Base-by-base conservation (phyloP, 2,888 invertebrate species). In the Caenorhabditis becei region DNA sequence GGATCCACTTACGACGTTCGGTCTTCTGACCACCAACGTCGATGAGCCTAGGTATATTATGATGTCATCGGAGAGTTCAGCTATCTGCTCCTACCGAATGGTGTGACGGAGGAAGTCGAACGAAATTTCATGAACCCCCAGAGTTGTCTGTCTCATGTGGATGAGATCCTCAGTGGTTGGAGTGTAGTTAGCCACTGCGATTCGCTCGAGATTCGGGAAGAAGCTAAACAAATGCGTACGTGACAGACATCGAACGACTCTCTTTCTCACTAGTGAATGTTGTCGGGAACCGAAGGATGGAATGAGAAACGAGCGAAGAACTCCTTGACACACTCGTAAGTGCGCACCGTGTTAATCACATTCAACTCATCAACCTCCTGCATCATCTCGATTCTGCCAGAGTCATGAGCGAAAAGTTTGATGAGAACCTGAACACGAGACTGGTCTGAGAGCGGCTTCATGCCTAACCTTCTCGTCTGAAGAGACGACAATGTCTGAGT, bases 1-100 rank as follows among this genome's bases (percentile, higher is more conserved):
- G 84, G 20, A 84, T 84, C 84, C 84, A 84, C 54, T 84, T 84
- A 24, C 81, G 77, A 14, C 83, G 72, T 26, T 84, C 83, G 1
- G 84, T 83, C 28, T 78, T 69, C 51, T 84, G 84, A 10, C 84
- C 84, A 24, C 84, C 84, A 11, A 84, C 83, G 59, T 84, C 84
- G 65, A 84, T 84, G 1, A 84, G 41, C 24, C 83, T 84, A 35
- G 11, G 71, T 47, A 16, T 20, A 10, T 24, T 53, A 32, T 65
- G 37, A 51, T 51, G 8, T 37, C 5, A 35, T 5, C 7, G 10
- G 8, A 2, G n/a, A 16, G 11, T 23, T 18, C 18, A 32, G 32
- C 11, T 11, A 14, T n/a, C 8, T 0, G n/a, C 28, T 47, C 61
- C 14, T 11, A 84, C 83, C 81, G 58, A 44, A 84, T 84, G 1